Evolutionary conservation across 1,140 invertebrate genomes (phyloP), one percentile per base, ranked within the genome.

Genomic region (Drosophila subobscura): DNA sequence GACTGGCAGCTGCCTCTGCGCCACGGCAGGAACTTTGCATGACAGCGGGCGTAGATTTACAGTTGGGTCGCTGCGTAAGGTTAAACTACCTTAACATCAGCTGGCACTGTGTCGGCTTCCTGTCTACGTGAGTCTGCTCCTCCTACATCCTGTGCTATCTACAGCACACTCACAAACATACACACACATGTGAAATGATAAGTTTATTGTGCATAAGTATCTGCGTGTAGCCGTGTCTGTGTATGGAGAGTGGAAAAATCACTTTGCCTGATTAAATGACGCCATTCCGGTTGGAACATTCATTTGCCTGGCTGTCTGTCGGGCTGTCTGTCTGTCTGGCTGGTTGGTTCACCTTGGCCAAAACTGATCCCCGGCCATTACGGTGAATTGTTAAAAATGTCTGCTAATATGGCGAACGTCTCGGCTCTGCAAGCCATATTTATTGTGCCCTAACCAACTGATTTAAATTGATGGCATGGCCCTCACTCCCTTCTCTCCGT

Each of bases 211-310:
- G 47, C 37, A 50, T 52, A 52, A 33, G 63, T 44, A 22, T 27
- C 12, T 47, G 20, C 29, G 22, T 58, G 33, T 55, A 57, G 25
- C 25, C 58, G 66, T 58, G 54, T 20, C 16, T 20, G 16, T 20
- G 46, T 47, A 29, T 51, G 59, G 25, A 58, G 56, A 59, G 57
- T 61, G 59, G 54, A 14, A 49, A 88, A 88, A 88, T 88, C 83
- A 88, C 83, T 88, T 88, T 88, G 79, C 72, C 83, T 88, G 83
- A 88, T 88, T 88, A 88, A 88, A 88, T 86, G 78, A 66, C 78
- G 75, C 75, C 79, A 76, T 68, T 68, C 78, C 55, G 67, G 40
- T 54, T 58, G 49, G 54, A 56, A 49, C 75, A 67, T 54, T 61
- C 44, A 47, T 72, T 68, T 51, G 50, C 58, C 47, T n/a, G 55